Conservation (phyloP, 2,113 vertebrate genomes). For the Empidonax alnorum region DNA sequence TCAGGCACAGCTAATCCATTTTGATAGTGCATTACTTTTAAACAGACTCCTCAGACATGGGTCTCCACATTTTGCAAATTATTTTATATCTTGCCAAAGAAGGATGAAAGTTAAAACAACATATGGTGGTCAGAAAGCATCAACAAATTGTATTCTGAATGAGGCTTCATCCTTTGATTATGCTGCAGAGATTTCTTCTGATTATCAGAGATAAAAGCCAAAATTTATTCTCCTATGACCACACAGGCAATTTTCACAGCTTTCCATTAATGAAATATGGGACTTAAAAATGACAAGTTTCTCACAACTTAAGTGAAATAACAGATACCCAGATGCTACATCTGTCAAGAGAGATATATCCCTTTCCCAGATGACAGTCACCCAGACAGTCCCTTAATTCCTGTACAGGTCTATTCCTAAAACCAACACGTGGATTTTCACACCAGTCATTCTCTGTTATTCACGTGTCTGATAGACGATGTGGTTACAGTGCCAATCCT, state of each 20-base stretch:
- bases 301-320: not conserved
- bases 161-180: conserved; percentile 20
- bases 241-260: not conserved
- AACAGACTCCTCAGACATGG: not conserved
- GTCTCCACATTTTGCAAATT: not conserved
- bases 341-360: not conserved
- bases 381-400: not conserved
- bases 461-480: not conserved
- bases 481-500: not conserved
- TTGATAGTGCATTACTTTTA: conserved; percentile 26
- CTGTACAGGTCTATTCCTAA: not conserved
- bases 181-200: conserved; percentile 25
- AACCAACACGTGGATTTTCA: not conserved
- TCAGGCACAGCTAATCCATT: conserved; percentile 27
- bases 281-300: not conserved
- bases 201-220: conserved; percentile 41
- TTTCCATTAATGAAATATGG: conserved; percentile 9
- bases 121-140: conserved; percentile 36
- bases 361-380: not conserved
- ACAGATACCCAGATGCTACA: not conserved
- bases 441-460: not conserved
- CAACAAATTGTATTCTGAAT: conserved; percentile 29
- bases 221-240: not conserved
- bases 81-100: conserved; percentile 28
- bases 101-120: conserved; percentile 29